Conservation (phyloP, 1,140 invertebrate species). For the Neocloeon triangulifer region DNA sequence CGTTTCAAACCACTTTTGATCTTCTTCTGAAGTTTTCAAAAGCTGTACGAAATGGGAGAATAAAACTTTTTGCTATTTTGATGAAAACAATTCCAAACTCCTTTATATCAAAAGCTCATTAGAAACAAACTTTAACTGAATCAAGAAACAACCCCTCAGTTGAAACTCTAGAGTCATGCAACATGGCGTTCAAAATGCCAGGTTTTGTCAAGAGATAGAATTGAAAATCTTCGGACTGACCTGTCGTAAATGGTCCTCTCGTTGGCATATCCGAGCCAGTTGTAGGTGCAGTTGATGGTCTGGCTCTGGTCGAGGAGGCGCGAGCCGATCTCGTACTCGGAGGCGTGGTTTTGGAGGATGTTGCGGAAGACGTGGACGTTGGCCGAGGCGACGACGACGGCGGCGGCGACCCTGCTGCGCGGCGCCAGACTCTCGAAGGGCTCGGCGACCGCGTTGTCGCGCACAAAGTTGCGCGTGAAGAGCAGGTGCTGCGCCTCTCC, state of each 20-base stretch:
- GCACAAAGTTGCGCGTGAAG: slow-evolving; percentile 75
- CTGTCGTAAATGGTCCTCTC: slow-evolving; percentile 55
- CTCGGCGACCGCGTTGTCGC: slow-evolving; percentile 69
- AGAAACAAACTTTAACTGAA: too few relatives aligned
- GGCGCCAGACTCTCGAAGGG: slow-evolving; percentile 58
- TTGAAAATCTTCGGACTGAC: slow-evolving; percentile 19
- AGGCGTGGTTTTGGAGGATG: slow-evolving; percentile 75
- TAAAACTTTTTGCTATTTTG: too few relatives aligned
- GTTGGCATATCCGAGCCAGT: slow-evolving; percentile 70
- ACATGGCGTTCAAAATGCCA: neutral
- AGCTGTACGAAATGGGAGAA: too few relatives aligned
- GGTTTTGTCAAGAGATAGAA: neutral
- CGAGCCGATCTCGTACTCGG: slow-evolving; percentile 82
- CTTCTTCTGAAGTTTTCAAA: too few relatives aligned
- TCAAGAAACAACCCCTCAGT: too few relatives aligned
- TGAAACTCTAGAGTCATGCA: too few relatives aligned
- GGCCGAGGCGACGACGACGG: slow-evolving; percentile 69
- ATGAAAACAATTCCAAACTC: too few relatives aligned
- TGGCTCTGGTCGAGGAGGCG: slow-evolving; percentile 86
- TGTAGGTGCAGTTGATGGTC: slow-evolving; percentile 78
- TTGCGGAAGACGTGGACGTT: slow-evolving; percentile 82
- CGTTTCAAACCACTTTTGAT: too few relatives aligned
- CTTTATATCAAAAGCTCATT: too few relatives aligned
- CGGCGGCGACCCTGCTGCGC: slow-evolving; percentile 67
- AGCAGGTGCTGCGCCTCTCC: slow-evolving; percentile 53